These are phyloP conservation scores for Eristalis intricaria DNA, from an alignment of 2,888 invertebrate genomes.

Conservation along the genomic window DNA sequence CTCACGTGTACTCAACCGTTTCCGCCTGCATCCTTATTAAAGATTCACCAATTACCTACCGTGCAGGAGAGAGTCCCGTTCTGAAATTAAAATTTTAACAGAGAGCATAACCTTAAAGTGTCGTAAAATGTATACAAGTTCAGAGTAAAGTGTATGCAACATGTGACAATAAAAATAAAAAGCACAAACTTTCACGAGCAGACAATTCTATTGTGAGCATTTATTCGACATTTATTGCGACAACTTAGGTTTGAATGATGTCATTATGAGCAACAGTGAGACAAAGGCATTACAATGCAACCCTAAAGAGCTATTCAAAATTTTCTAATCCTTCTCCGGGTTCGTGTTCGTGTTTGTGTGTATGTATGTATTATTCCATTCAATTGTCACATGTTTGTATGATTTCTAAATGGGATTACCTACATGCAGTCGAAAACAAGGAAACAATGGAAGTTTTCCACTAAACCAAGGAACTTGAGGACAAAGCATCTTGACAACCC, in stretches of 20 bases:
- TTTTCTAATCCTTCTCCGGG: neutral
- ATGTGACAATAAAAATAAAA: neutral
- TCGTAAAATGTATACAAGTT: neutral
- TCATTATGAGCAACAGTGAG: neutral
- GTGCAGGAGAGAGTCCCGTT: no score
- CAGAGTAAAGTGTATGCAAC: neutral
- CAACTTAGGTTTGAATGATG: neutral
- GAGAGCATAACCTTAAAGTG: neutral
- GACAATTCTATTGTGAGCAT: neutral
- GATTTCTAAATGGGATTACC: neutral
- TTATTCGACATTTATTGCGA: neutral
- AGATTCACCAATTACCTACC: neutral
- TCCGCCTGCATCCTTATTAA: neutral
- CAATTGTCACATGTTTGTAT: constrained; percentile 5
- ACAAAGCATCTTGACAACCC: constrained; percentile 23
- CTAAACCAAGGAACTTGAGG: constrained; percentile 24
- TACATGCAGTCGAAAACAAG: constrained; percentile 19
- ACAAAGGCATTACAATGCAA: neutral
- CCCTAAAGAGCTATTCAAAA: neutral
- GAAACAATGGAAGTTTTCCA: constrained; percentile 50
- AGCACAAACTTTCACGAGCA: neutral
- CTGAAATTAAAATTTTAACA: neutral
- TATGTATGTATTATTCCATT: neutral
- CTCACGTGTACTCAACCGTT: no score
- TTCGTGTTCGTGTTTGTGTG: neutral